Conservation (phyloP, 1,140 invertebrate genomes). For the Panagrolaimus sp. region DNA sequence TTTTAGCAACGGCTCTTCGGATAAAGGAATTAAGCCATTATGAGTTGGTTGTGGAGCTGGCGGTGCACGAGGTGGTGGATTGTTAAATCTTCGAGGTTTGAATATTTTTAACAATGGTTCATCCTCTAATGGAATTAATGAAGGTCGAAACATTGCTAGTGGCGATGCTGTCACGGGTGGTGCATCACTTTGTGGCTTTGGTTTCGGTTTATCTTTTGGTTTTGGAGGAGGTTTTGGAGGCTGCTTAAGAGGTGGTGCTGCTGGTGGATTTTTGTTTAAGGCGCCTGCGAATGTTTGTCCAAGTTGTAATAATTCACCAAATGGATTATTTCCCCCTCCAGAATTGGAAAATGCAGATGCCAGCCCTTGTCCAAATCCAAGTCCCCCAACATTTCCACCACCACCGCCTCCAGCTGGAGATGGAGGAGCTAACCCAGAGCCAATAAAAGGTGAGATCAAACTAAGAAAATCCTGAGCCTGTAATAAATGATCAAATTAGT, state of each 20-base stretch:
- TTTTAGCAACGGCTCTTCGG: no score
- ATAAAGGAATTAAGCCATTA: no score
- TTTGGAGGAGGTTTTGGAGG: neutral
- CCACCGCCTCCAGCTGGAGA: neutral
- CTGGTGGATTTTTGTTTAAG: neutral
- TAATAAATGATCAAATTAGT: neutral
- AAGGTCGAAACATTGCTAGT: neutral
- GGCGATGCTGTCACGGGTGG: neutral
- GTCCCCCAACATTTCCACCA: neutral
- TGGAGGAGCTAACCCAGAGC: neutral
- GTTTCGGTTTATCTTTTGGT: neutral
- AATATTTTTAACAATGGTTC: constrained; percentile 7
- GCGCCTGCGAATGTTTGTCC: neutral
- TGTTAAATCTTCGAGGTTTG: neutral
- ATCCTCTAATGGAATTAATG: constrained; percentile 1
- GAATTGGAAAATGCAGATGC: neutral
- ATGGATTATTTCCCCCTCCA: neutral
- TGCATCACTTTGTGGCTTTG: neutral
- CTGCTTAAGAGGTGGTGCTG: neutral
- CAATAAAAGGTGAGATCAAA: neutral
- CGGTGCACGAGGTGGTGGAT: neutral
- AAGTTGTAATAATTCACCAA: neutral
- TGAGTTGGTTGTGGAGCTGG: neutral
- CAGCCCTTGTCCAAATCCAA: neutral
- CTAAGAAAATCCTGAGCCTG: constrained; percentile 12